A percentile compares a stretch with the other conserved stretches of the same genome.
Conservation (phyloP, 2,888 invertebrate genomes). For the Chironomus tentans region DNA sequence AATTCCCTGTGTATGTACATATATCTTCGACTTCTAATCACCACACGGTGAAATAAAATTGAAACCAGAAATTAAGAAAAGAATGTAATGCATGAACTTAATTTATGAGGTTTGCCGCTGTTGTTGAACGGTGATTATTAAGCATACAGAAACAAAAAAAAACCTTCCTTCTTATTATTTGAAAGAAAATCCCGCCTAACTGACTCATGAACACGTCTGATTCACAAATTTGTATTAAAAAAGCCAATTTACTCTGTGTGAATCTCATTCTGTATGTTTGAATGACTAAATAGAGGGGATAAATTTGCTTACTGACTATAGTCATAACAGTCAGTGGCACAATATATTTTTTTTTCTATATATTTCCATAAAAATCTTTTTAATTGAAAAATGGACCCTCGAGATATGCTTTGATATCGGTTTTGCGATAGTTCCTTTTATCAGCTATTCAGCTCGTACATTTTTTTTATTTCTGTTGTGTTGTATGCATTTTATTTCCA, state of each 20-base stretch:
- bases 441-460: not conserved
- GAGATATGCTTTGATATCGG: conserved; percentile 19
- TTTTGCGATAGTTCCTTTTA: conserved; percentile 23
- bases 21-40: not conserved
- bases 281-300: not conserved
- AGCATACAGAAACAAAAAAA: not conserved
- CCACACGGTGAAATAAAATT: not conserved
- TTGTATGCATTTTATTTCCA: not conserved
- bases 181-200: too few species aligned
- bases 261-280: not conserved
- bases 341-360: not conserved
- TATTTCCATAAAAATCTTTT: conserved; percentile 4
- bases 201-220: not conserved
- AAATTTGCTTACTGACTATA: not conserved
- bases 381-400: conserved; percentile 24
- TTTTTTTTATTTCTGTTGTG: too few species aligned
- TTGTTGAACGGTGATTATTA: not conserved
- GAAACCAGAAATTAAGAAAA: not conserved
- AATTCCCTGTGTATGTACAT: not conserved
- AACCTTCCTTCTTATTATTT: too few species aligned
- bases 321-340: not conserved
- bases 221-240: not conserved
- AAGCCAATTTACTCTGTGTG: not conserved
- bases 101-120: not conserved
- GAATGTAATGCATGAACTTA: not conserved